These are phyloP conservation scores for Sebastiscus albofasciatus DNA, from an alignment of 2,797 vertebrate species.

Conservation along the genomic window DNA sequence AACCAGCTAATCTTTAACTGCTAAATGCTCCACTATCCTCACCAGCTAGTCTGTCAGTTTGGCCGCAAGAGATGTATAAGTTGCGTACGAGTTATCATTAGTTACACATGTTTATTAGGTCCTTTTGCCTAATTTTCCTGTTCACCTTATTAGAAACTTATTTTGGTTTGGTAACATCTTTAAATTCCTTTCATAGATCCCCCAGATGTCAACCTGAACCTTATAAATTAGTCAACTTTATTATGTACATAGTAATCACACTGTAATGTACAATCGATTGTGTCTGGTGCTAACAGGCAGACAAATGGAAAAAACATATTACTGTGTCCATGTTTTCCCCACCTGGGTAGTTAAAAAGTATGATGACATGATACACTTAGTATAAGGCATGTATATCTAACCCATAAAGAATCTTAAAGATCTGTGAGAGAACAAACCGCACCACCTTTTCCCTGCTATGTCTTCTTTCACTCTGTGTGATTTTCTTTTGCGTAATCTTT, in stretches of 20 bases:
- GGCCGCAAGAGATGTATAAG: not conserved
- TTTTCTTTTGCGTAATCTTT: slow-evolving; percentile 29
- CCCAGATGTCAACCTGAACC: slow-evolving; percentile 1
- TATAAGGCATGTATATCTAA: not conserved
- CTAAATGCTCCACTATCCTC: not conserved
- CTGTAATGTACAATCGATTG: not conserved
- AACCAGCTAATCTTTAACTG: too few relatives aligned
- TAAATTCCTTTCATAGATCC: slow-evolving; percentile 17
- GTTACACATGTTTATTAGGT: not conserved
- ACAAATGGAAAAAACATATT: not conserved
- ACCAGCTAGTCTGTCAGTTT: rapidly evolving
- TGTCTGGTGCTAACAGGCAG: not conserved
- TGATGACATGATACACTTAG: not conserved
- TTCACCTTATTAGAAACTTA: not conserved
- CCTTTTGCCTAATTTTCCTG: not conserved
- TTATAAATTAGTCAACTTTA: not conserved
- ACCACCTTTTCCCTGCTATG: not conserved
- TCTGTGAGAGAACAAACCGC: slow-evolving; percentile 10
- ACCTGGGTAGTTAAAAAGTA: not conserved
- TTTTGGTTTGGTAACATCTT: not conserved
- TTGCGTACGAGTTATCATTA: not conserved
- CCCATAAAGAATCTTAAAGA: not conserved
- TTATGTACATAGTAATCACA: not conserved
- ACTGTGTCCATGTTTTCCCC: not conserved
- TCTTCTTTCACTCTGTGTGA: slow-evolving; percentile 33